phyloP scores from a whole-genome alignment of 2,888 invertebrate species.

The Callimorpha dominula region DNA sequence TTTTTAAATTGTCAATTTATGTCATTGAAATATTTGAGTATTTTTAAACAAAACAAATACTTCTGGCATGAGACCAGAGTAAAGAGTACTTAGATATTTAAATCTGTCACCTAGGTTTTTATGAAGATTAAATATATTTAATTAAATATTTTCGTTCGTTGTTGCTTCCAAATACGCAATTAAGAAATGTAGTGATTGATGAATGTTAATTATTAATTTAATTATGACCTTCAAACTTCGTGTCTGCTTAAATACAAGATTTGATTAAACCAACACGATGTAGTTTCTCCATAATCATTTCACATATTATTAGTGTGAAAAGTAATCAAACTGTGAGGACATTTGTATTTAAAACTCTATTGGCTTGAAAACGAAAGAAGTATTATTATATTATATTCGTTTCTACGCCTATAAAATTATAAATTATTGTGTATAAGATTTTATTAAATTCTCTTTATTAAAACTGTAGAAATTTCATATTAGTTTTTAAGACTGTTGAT shows the following conservation, averaged over 20 bases:
- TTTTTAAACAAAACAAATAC: constrained; percentile 22
- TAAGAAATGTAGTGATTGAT: neutral
- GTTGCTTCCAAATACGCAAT: constrained; percentile 14
- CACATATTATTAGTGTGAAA: constrained; percentile 56
- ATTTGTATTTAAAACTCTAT: constrained; percentile 68
- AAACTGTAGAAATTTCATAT: constrained; percentile 71
- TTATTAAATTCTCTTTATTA: constrained; percentile 73
- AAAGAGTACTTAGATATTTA: neutral
- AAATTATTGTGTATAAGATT: constrained; percentile 65
- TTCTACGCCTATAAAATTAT: constrained; percentile 67
- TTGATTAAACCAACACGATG: constrained; percentile 49
- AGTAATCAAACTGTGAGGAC: constrained; percentile 68
- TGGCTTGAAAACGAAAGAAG: constrained; percentile 61
- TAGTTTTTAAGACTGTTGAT: constrained; percentile 59
- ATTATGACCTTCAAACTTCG: too few relatives aligned
- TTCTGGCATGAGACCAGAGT: neutral
- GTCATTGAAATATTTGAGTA: constrained; percentile 14
- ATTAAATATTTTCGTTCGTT: constrained; percentile 6
- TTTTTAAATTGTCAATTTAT: constrained; percentile 19
- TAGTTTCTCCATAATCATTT: constrained; percentile 50
- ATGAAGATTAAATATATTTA: constrained; percentile 10
- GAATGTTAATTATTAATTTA: neutral
- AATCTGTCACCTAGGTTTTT: neutral
- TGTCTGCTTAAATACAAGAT: constrained; percentile 31
- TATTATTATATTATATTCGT: constrained; percentile 51